A percentile compares a stretch with the other conserved stretches of the same genome.
phyloP scores from a whole-genome alignment of 2,888 invertebrate genomes.

The Tribolium freemani region DNA sequence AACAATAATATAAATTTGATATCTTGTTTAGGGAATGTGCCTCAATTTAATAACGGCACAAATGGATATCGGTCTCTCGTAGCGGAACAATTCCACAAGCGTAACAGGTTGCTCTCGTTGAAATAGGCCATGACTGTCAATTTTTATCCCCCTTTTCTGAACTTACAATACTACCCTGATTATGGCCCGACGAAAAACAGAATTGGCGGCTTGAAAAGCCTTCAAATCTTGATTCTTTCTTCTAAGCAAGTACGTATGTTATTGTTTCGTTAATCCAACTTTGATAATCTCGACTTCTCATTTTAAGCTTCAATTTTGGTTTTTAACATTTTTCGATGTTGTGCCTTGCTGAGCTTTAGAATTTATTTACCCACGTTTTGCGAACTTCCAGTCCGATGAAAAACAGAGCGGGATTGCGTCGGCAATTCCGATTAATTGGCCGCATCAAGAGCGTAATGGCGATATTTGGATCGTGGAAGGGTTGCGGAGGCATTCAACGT shows the following conservation, averaged over 20 bases:
- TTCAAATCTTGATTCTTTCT: not conserved
- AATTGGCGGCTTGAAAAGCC: not conserved
- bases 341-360: no score
- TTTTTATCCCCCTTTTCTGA: conserved; percentile 27
- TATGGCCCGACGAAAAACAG: conserved; percentile 7
- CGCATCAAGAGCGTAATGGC: conserved; percentile 1
- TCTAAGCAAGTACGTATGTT: not conserved
- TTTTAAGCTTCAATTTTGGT: no score
- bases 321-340: no score
- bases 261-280: no score
- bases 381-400: no score
- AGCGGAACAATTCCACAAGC: conserved; percentile 36
- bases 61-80: conserved; percentile 40
- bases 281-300: no score
- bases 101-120: conserved; percentile 39
- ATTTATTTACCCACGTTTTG: no score
- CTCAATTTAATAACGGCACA: conserved; percentile 44
- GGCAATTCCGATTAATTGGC: conserved; percentile 34
- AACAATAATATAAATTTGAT: conserved; percentile 45
- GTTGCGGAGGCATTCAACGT: conserved; percentile 52
- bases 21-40: conserved; percentile 45
- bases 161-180: conserved; percentile 19
- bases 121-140: conserved; percentile 44
- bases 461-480: conserved; percentile 45
- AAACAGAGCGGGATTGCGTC: not conserved